Evolutionary conservation across 2,797 vertebrate species (phyloP), one percentile per base, ranked within the genome.

Genomic region (Sebastes taczanowskii): DNA sequence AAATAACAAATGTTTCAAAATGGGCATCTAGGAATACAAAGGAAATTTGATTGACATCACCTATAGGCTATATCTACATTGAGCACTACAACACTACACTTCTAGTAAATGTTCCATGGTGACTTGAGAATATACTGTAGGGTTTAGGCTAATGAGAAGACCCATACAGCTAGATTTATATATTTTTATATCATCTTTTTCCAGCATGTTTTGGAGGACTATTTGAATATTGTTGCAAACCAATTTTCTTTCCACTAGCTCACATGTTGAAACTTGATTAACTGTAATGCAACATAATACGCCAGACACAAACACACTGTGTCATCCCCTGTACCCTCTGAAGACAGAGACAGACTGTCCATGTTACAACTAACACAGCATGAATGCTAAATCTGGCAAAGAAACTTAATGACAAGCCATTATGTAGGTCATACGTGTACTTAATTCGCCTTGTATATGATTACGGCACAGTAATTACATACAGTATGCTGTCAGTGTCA

Each of bases 191-290:
- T 16, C 2, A 0, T 30, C n/a, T 65, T 32, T 52, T 25, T 4
- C 9, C n/a, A 71, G 34, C 0, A 7, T 52, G 8, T 38, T 81
- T 65, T 42, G 10, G 13, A 59, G 8, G 5, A 27, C 16, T 61
- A 2, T 66, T 72, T 55, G 16, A 60, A 64, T 49, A 20, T 59
- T 63, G 22, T 20, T 35, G 16, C 59, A 0, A 18, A 32, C 42
- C 29, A 64, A 23, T 10, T 27, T 69, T 20, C 30, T 35, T 25
- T 18, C 49, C 16, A 42, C 58, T 70, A 60, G 29, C 4, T 10
- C n/a, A 59, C 22, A 42, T 65, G 66, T 38, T 65, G 13, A 77
- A 80, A 80, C 58, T 52, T 46, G 42, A 65, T 80, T 42, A 71
- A 61, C 53, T 65, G 25, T 34, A 72, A 72, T 61, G 11, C 53